phyloP scores from a whole-genome alignment of 2,888 invertebrate species.

The Netelia inedita region DNA sequence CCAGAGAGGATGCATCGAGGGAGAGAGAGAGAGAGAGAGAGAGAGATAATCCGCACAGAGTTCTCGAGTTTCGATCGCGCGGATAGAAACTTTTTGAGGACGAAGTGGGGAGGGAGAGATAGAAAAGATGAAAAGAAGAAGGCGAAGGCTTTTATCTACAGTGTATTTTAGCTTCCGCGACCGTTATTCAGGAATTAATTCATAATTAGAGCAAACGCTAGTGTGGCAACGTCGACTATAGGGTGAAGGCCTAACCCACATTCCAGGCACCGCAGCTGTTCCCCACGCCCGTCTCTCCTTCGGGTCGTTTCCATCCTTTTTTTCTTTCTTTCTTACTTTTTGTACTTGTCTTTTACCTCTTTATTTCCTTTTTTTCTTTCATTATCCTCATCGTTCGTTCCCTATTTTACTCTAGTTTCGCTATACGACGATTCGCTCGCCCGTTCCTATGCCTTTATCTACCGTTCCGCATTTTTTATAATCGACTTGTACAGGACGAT shows the following conservation, averaged over 20 bases:
- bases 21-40: constrained; percentile 49
- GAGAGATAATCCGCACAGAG: constrained; percentile 41
- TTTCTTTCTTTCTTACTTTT: constrained; percentile 70
- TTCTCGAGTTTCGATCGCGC: constrained; percentile 64
- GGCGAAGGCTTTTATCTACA: constrained; percentile 54
- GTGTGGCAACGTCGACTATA: constrained; percentile 70
- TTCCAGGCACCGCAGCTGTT: constrained; percentile 80
- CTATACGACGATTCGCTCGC: constrained; percentile 10
- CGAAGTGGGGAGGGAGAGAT: constrained; percentile 5
- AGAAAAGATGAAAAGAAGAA: constrained; percentile 11
- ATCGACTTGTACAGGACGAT: not conserved
- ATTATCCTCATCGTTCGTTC: constrained; percentile 52
- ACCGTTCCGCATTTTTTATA: not conserved
- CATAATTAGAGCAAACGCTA: constrained; percentile 81
- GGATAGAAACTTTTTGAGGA: constrained; percentile 18
- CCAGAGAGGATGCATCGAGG: constrained; percentile 61
- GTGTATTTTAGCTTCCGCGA: constrained; percentile 72
- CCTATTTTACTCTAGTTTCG: constrained; percentile 36
- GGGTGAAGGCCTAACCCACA: constrained; percentile 80
- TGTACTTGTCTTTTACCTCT: constrained; percentile 44
- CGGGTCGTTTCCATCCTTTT: constrained; percentile 72
- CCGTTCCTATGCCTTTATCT: constrained; percentile 9
- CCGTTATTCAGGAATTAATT: constrained; percentile 84
- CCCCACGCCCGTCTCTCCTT: constrained; percentile 64
- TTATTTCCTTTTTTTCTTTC: constrained; percentile 24